Conservation (phyloP, 1,140 invertebrate genomes). For the Eulimnadia texana region DNA sequence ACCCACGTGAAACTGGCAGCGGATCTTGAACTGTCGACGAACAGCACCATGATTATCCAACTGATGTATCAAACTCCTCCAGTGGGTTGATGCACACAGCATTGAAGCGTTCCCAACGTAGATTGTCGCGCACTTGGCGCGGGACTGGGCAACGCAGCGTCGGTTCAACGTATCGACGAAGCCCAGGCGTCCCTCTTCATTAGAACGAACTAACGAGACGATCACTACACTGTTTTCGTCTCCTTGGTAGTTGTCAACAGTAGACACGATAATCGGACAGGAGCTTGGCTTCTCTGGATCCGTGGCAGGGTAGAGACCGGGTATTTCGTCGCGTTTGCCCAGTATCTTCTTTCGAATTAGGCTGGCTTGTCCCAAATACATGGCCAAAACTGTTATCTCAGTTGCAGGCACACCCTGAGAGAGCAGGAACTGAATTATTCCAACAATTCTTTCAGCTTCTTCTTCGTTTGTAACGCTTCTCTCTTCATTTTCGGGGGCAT, state of each 20-base stretch:
- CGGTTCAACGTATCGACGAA: conserved; percentile 21
- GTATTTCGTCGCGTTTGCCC: not conserved
- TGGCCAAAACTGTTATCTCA: conserved; percentile 3
- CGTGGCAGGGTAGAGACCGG: not conserved
- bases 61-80: not conserved
- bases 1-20: conserved; percentile 33
- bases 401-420: not conserved
- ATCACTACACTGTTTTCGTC: conserved; percentile 24
- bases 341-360: not conserved
- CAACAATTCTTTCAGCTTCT: conserved; percentile 6
- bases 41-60: conserved; percentile 8
- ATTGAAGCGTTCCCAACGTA: conserved; percentile 19
- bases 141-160: conserved; percentile 20
- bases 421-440: not conserved
- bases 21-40: conserved; percentile 22
- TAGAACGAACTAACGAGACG: conserved; percentile 23
- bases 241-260: conserved; percentile 21
- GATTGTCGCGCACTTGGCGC: conserved; percentile 19
- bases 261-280: not conserved
- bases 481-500: not conserved
- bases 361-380: conserved; percentile 2
- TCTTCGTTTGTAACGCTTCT: not conserved
- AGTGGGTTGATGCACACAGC: not conserved
- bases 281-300: not conserved
- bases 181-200: conserved; percentile 18